Evolutionary conservation across 2,797 vertebrate species (phyloP), one percentile per base, ranked within the genome.

Genomic region (Rhinella marina): DNA sequence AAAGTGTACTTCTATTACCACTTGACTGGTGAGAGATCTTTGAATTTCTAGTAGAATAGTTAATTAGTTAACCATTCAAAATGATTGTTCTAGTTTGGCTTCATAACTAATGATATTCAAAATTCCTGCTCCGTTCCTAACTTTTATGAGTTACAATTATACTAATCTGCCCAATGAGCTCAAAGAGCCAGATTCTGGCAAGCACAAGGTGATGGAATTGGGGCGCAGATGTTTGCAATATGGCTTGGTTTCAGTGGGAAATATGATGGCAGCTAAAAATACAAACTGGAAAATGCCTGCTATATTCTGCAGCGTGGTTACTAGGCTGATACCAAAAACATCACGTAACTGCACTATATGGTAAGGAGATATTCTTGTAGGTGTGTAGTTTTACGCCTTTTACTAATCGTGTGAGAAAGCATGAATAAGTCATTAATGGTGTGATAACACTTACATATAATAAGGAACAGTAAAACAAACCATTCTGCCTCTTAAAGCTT

Each of bases 371-470:
- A 79, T 86, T 68, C 52, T 29, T 57, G 62, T 68, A 78, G 25
- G 84, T 78, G 75, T 70, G 48, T 27, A 68, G 32, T 80, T 79
- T 86, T 79, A 57, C 76, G 56, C 76, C 61, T 86, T 80, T 80
- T 29, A 21, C 41, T 70, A 79, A 68, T 25, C 25, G 52, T 56
- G 76, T 86, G 85, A 70, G 32, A 80, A 80, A 64, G n/a, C 59
- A 68, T 79, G 27, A 59, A 25, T 85, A 54, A 79, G 62, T 70
- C 56, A 68, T 86, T 79, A 32, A 21, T 12, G 29, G 62, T 68
- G 85, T 80, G 76, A 79, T 86, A 41, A 56, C 85, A 86, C 9
- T 70, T 70, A 62, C 14, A 5, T 52, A 68, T 86, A 70, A 75
- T 76, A 41, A 62, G 54, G 7, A 73, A 76, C 72, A 79, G 48